Evolutionary conservation across 2,797 vertebrate species (phyloP).

Genomic region (Coregonus suidteri): DNA sequence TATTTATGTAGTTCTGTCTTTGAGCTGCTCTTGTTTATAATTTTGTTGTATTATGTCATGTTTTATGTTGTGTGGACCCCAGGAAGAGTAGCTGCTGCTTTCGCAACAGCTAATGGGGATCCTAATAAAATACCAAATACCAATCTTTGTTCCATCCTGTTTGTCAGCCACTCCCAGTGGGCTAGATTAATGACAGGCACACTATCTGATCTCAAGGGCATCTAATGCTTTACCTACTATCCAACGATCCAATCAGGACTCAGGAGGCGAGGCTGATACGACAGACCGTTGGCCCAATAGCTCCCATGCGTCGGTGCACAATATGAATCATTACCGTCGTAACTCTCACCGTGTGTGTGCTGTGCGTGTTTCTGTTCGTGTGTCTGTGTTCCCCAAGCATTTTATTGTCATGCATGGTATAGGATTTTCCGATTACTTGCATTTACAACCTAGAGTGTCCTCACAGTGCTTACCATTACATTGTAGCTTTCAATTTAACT

Average conservation of each 20-base stretch:
- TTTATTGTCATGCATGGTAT: slow-evolving; percentile 18
- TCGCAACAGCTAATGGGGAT: no score
- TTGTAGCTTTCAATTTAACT: not conserved
- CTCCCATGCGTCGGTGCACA: not conserved
- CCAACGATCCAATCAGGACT: not conserved
- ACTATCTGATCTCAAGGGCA: not conserved
- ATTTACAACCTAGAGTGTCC: not conserved
- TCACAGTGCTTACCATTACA: not conserved
- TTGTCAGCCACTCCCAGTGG: not conserved
- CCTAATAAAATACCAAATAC: no score
- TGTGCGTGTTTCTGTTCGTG: not conserved
- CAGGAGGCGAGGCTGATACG: not conserved
- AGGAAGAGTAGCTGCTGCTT: no score
- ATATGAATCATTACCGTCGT: not conserved
- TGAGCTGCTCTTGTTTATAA: no score
- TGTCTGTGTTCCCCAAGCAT: slow-evolving; percentile 18
- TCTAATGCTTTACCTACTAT: not conserved
- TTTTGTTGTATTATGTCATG: no score
- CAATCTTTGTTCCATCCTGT: not conserved
- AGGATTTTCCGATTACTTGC: not conserved
- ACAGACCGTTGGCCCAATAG: not conserved
- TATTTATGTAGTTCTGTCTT: no score
- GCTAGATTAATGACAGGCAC: not conserved
- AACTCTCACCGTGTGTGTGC: not conserved
- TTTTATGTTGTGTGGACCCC: no score